These are phyloP conservation scores for Ptyas mucosa DNA, from an alignment of 2,113 vertebrate genomes.

Conservation along the genomic window DNA sequence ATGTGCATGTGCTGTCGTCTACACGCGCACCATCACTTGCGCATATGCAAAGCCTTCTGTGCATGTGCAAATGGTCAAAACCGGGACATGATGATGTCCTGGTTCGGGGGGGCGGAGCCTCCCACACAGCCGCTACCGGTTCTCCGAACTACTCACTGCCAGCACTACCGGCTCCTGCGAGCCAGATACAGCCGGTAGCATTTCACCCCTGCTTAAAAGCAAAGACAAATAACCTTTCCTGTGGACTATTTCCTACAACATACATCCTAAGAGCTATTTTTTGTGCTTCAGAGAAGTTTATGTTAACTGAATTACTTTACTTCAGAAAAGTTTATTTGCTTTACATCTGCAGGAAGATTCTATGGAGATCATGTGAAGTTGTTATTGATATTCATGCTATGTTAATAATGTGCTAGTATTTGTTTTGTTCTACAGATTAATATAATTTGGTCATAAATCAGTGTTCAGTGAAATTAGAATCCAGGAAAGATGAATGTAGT, in stretches of 20 bases:
- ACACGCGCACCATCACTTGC: no score
- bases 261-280: neutral
- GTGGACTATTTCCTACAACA: neutral
- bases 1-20: no score
- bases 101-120: no score
- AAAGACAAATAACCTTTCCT: neutral
- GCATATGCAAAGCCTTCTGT: no score
- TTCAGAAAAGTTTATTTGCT: neutral
- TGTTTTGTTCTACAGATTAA: neutral
- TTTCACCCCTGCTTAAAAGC: neutral
- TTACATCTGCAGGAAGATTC: neutral
- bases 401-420: neutral
- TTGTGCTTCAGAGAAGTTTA: neutral
- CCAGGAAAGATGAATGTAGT: neutral
- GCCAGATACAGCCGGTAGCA: no score
- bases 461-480: neutral
- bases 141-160: no score
- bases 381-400: neutral
- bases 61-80: no score
- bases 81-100: no score
- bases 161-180: no score
- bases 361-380: neutral
- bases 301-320: no score
- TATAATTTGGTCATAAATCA: neutral
- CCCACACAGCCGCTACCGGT: no score